These are phyloP conservation scores for Microtus montanus DNA, from an alignment of 2,113 vertebrate species.

Conservation along the genomic window DNA sequence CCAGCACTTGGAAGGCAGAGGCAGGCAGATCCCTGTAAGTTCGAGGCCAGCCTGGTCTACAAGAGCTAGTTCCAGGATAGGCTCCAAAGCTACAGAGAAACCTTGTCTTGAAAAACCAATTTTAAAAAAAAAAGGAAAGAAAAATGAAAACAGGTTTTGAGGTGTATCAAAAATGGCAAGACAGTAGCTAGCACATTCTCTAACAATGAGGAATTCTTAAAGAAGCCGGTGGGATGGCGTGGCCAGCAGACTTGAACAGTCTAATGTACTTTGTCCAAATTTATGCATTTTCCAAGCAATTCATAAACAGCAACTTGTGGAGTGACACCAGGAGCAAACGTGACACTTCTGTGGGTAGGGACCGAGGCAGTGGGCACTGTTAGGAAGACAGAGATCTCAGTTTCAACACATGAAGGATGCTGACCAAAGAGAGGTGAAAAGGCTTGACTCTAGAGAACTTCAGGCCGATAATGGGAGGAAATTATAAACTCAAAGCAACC, in stretches of 20 bases:
- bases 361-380: background rate
- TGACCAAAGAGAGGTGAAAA: constrained; percentile 63
- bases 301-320: background rate
- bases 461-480: constrained; percentile 43
- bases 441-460: constrained; percentile 48
- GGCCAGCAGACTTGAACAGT: background rate
- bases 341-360: background rate
- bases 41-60: background rate
- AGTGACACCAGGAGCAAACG: background rate
- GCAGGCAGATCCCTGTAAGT: background rate
- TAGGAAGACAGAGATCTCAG: constrained; percentile 42
- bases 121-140: background rate
- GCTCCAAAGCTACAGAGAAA: too few relatives aligned
- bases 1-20: background rate
- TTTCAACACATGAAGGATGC: constrained; percentile 29
- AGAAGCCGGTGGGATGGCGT: background rate
- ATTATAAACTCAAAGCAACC: constrained; percentile 39
- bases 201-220: background rate
- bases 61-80: too few relatives aligned
- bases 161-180: background rate
- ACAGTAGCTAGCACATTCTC: background rate
- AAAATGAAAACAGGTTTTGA: background rate
- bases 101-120: too few relatives aligned
- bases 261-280: background rate
- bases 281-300: background rate